These are phyloP conservation scores for Acanthopagrus latus DNA, from an alignment of 2,797 vertebrate species.

Conservation along the genomic window DNA sequence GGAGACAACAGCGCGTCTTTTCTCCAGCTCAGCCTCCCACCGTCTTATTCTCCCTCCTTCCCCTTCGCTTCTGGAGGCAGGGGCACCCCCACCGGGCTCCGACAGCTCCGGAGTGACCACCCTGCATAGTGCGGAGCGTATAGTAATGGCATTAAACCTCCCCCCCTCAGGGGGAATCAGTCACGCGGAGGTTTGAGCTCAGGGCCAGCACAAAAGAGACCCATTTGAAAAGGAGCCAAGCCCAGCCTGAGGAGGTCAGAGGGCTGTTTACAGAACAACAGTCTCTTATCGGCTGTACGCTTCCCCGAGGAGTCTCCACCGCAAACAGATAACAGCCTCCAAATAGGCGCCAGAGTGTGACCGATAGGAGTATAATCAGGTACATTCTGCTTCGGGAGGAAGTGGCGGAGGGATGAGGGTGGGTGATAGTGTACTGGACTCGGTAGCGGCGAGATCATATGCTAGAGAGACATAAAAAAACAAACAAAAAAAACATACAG, in stretches of 20 bases:
- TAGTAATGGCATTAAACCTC: conserved; percentile 77
- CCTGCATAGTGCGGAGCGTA: conserved; percentile 46
- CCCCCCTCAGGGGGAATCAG: conserved; percentile 61
- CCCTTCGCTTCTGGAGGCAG: conserved; percentile 20
- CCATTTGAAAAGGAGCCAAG: conserved; percentile 68
- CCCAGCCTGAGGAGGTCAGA: conserved; percentile 75
- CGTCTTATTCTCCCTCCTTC: neutral
- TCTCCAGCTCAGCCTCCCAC: conserved; percentile 3
- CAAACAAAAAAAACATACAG: no score
- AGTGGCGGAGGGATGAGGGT: conserved; percentile 54
- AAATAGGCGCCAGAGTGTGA: conserved; percentile 76
- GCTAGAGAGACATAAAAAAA: conserved; percentile 43
- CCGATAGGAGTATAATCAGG: conserved; percentile 79
- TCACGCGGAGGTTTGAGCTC: conserved; percentile 67
- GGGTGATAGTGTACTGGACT: conserved; percentile 57
- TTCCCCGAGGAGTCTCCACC: conserved; percentile 75
- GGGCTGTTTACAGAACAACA: conserved; percentile 83
- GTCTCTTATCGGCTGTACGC: conserved; percentile 72
- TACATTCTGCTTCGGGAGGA: conserved; percentile 69
- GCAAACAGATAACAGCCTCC: conserved; percentile 77
- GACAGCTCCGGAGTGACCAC: conserved; percentile 67
- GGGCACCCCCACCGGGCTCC: conserved; percentile 1
- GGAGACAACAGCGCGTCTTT: conserved; percentile 28
- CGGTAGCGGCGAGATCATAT: conserved; percentile 51
- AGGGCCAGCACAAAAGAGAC: conserved; percentile 64